Conservation (phyloP, 2,113 vertebrate species). For the Charina bottae region DNA sequence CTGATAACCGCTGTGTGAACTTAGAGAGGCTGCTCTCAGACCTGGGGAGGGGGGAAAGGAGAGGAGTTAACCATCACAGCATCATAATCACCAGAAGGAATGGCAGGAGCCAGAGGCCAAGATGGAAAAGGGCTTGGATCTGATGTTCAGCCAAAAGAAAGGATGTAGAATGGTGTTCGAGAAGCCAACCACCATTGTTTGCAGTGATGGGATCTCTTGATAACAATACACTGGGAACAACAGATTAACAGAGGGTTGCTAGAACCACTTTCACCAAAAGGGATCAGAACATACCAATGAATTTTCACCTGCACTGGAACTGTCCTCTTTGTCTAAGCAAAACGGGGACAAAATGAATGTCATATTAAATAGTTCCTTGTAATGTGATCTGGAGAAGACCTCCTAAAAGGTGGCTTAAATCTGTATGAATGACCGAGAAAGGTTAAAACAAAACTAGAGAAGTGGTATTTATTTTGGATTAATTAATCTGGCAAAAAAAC, state of each 20-base stretch:
- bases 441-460: neutral
- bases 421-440: neutral
- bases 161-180: neutral
- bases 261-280: neutral
- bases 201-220: neutral
- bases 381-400: neutral
- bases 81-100: neutral
- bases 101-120: neutral
- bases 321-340: neutral
- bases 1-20: constrained; percentile 86
- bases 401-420: neutral
- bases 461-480: neutral
- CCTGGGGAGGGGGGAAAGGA: constrained; percentile 73
- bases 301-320: neutral
- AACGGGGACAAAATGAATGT: neutral
- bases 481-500: neutral
- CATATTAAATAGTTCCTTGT: neutral
- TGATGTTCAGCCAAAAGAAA: neutral
- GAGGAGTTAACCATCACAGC: constrained; percentile 50
- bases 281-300: neutral
- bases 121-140: rapidly evolving
- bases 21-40: constrained; percentile 84
- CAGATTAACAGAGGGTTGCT: neutral
- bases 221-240: neutral
- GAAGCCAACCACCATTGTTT: neutral